Conservation (phyloP, 2,797 vertebrate genomes). For the Propithecus perrieri region DNA sequence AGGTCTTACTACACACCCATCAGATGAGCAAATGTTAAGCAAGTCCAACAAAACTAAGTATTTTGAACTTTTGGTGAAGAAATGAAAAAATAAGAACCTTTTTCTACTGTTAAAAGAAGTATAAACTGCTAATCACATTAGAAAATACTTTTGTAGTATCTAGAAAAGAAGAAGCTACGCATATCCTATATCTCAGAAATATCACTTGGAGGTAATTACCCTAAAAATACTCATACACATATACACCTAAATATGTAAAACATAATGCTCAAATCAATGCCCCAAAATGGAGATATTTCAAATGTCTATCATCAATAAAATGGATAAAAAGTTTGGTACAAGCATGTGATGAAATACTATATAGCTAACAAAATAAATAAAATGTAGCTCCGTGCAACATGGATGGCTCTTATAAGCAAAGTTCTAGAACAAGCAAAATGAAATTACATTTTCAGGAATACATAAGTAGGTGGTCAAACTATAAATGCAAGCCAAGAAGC, state of each 20-base stretch:
- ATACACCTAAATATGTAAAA: background rate
- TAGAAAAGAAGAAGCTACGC: background rate
- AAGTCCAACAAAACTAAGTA: background rate
- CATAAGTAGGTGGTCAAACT: background rate
- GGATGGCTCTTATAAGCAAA: background rate
- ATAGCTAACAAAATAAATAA: background rate
- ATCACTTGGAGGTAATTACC: background rate
- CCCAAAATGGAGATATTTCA: background rate
- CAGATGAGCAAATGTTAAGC: background rate
- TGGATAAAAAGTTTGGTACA: background rate
- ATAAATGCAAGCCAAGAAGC: background rate
- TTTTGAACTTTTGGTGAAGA: background rate
- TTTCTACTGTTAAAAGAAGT: background rate
- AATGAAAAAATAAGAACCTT: background rate
- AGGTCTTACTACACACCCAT: background rate
- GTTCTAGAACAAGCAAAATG: background rate
- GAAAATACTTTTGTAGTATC: background rate
- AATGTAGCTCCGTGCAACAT: background rate
- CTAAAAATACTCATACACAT: background rate
- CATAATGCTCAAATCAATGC: background rate
- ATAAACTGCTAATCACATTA: background rate
- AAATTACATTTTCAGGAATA: background rate
- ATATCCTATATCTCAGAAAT: background rate
- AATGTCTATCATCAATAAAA: background rate
- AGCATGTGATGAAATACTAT: background rate